Percentiles rank a stretch among this genome's conserved stretches.
Conservation (phyloP, 1,140 invertebrate species). For the Leptopilina clavipes region DNA sequence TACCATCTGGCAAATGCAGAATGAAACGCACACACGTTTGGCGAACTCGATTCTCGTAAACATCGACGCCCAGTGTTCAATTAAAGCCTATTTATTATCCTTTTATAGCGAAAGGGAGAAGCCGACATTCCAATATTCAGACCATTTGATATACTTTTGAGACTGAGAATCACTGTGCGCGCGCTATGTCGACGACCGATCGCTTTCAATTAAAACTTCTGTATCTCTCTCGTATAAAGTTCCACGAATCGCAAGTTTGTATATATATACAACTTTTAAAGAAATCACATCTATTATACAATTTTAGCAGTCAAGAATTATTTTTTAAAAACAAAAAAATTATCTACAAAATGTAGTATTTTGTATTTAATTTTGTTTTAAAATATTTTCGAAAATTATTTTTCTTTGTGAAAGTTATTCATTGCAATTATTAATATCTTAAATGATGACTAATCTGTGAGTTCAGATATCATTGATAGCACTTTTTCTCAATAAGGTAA, state of each 20-base stretch:
- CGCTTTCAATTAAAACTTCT: conserved; percentile 34
- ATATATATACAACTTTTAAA: not conserved
- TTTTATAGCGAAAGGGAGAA: not conserved
- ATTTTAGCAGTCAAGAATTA: too few relatives aligned
- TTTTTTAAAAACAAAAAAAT: too few relatives aligned
- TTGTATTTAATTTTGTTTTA: too few relatives aligned
- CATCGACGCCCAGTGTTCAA: conserved; percentile 7
- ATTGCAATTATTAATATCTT: too few relatives aligned
- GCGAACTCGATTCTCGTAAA: conserved; percentile 19
- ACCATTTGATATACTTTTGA: not conserved
- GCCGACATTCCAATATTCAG: not conserved
- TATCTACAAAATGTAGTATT: too few relatives aligned
- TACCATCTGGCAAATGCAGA: conserved; percentile 30
- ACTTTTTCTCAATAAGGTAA: too few relatives aligned
- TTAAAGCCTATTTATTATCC: conserved; percentile 22
- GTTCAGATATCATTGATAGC: too few relatives aligned
- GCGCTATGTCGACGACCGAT: conserved; percentile 6
- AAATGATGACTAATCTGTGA: too few relatives aligned
- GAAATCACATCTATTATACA: not conserved
- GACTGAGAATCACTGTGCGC: not conserved
- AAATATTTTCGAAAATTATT: too few relatives aligned
- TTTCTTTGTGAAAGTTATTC: too few relatives aligned
- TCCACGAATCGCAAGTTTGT: not conserved
- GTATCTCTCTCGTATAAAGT: not conserved
- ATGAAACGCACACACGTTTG: not conserved